Conservation (phyloP, 2,888 invertebrate genomes). For the Agriopis aurantiaria region DNA sequence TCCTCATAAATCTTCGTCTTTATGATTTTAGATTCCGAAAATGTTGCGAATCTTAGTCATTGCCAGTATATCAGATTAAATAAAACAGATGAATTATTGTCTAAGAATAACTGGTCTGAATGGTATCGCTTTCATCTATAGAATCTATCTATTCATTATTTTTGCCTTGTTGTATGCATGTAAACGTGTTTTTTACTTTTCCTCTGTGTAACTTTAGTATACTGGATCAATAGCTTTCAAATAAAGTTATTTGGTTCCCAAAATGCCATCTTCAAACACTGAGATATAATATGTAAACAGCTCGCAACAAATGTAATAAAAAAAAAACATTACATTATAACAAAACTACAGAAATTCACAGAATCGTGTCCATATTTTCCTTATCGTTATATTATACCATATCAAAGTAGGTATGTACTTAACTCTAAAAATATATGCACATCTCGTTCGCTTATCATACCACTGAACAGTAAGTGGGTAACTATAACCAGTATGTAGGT, state of each 20-base stretch:
- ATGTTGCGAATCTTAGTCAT: constrained; percentile 16
- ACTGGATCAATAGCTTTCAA: neutral
- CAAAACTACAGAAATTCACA: neutral
- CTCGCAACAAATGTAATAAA: neutral
- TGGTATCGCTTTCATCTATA: neutral
- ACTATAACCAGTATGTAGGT: neutral
- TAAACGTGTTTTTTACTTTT: neutral
- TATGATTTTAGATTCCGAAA: constrained; percentile 20
- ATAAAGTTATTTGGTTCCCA: neutral
- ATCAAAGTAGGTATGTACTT: neutral
- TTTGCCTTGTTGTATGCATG: no score
- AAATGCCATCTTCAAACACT: neutral
- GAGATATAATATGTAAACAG: neutral
- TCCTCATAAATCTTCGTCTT: constrained; percentile 13
- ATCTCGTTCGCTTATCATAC: constrained; percentile 14
- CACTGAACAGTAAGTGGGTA: neutral
- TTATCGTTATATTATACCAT: constrained; percentile 1
- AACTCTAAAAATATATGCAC: constrained; percentile 16
- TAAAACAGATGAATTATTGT: neutral
- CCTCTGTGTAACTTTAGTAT: neutral
- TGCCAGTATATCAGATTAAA: constrained; percentile 3
- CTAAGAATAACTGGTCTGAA: constrained; percentile 1
- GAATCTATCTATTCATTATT: neutral
- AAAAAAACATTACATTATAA: neutral
- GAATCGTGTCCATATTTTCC: constrained; percentile 4